These are phyloP conservation scores for Marcusenius ussheri DNA, from an alignment of 2,113 vertebrate species.

Conservation along the genomic window DNA sequence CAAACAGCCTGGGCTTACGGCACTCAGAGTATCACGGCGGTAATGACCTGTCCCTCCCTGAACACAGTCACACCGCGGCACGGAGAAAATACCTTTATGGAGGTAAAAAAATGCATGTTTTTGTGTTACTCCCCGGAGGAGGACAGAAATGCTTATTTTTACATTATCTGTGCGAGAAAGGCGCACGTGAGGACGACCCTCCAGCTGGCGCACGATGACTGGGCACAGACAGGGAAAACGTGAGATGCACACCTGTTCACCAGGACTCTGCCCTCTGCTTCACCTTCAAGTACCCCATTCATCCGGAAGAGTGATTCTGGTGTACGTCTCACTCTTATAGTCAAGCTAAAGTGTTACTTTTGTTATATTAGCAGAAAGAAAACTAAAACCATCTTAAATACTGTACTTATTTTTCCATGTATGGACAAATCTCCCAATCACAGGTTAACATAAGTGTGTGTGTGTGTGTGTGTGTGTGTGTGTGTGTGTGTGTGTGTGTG, in stretches of 20 bases:
- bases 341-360: background rate
- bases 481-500: too few relatives aligned
- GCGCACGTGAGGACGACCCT: background rate
- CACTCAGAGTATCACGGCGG: constrained; percentile 49
- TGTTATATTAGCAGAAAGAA: background rate
- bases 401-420: too few relatives aligned
- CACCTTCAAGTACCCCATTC: background rate
- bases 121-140: constrained; percentile 7
- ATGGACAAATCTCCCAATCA: too few relatives aligned
- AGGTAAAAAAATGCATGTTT: constrained; percentile 20
- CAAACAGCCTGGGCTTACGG: constrained; percentile 39
- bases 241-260: background rate
- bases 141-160: background rate
- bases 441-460: too few relatives aligned
- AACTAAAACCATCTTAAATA: background rate
- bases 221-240: background rate
- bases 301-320: background rate
- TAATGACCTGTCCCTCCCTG: constrained; percentile 24
- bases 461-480: too few relatives aligned
- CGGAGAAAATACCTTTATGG: constrained; percentile 40
- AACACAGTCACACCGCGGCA: constrained; percentile 29
- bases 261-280: background rate
- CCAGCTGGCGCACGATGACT: background rate
- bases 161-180: background rate
- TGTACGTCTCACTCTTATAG: background rate